Base-by-base conservation (phyloP, 2,888 invertebrate species). In the Daptonema setosum region DNA sequence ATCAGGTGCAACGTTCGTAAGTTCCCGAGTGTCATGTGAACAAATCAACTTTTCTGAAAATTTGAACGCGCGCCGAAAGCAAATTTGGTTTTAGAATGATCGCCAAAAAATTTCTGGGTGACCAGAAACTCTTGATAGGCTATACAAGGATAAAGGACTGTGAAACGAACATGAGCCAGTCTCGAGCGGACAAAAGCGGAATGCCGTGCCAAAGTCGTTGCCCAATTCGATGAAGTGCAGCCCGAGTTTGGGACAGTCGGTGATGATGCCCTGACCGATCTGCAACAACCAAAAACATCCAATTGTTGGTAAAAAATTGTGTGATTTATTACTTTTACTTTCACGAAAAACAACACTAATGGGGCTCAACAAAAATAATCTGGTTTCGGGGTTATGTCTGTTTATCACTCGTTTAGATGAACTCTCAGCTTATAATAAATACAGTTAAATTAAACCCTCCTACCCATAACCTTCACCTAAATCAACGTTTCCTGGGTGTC, bases 151-250 rank as follows among this genome's bases (percentile, higher is more conserved):
- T n/a, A n/a, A n/a, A n/a, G n/a, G n/a, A n/a, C n/a, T n/a, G n/a
- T n/a, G n/a, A 22, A 30, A 50, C 59, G 41, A 28, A 66, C 64
- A 59, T 2, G 64, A 62, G 22, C 64, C 62, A 54, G 63, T 62
- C 50, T 66, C 66, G 8, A 66, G 60, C 30, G 65, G 63, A 50
- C 64, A 66, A 61, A 63, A 66, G 28, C 66, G 59, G 61, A 66
- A 62, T 25, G 63, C 65, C 20, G 63, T 63, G 45, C 66, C 63
- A 47, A 62, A 60, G 24, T 62, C 56, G 25, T 60, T 62, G 26
- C 65, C 64, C 50, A 65, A 57, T 24, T 65, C 66, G 45, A 64
- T 63, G 47, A 64, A 62, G 28, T 66, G 65, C 24, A 66, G 62
- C 47, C 64, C 64, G 20, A 65, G 60, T 11, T 61, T 58, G 26